phyloP scores from a whole-genome alignment of 2,797 vertebrate species.

The Mus minutoides region DNA sequence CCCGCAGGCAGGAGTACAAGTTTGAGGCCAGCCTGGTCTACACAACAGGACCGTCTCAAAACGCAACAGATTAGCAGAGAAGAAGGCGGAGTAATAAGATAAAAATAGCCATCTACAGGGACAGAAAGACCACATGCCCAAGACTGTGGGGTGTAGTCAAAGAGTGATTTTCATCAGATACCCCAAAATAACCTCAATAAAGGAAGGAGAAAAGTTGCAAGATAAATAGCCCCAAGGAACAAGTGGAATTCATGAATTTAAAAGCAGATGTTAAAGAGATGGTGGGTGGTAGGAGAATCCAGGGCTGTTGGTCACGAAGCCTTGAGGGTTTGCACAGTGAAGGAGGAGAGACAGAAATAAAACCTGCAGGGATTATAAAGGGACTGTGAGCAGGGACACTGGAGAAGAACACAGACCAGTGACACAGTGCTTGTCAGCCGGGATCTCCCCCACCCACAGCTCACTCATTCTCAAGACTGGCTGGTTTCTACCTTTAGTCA shows the following conservation, averaged over 20 bases:
- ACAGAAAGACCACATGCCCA: neutral
- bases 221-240: neutral
- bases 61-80: neutral
- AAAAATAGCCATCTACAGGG: neutral
- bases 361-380: neutral
- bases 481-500: neutral
- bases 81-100: neutral
- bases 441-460: neutral
- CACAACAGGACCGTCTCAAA: neutral
- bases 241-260: neutral
- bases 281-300: neutral
- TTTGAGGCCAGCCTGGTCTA: neutral
- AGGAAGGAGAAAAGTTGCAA: neutral
- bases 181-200: neutral
- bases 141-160: neutral
- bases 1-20: neutral
- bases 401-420: neutral
- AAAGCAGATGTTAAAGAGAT: neutral
- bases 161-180: neutral
- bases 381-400: neutral
- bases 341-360: neutral
- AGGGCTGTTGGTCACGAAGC: neutral
- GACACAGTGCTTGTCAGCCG: neutral
- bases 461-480: neutral
- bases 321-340: neutral